Base-by-base conservation (phyloP, 2,113 vertebrate genomes). In the Hydrochoerus hydrochaeris region DNA sequence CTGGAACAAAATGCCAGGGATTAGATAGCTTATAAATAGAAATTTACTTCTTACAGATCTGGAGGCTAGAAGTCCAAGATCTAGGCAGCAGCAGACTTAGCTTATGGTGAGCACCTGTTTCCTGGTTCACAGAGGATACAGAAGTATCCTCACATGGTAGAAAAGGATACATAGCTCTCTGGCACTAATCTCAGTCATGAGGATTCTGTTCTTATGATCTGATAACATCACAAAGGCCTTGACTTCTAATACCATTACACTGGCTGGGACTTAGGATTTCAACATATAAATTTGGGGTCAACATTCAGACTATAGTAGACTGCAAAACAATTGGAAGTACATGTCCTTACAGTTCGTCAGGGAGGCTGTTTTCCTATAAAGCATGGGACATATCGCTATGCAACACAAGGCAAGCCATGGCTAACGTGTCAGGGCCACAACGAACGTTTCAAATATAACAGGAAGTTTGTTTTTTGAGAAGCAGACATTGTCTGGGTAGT, bases 271-370 rank as follows among this genome's bases (percentile, higher is more conserved):
- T 19, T 87, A 54, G 46, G 57, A 58, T 83, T 88, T 88, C 44
- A 71, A 52, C 46, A 57, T 44, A 26, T 19, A 14, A 44, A 65
- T 77, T 49, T 30, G 26, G 8, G 28, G 24, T 17, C 58, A n/a
- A 85, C 14, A 77, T 77, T 86, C 19, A 41, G 22, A 93, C 28
- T 28, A 35, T 3, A 17, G n/a, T 35, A 63, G 58, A 19, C 32
- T 52, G 85, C 14, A 63, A 57, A 88, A 92, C 16, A 95, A 86
- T 26, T 83, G 67, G 69, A 84, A 96, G 60, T 92, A 10, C 16
- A 10, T 54, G 30, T 13, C 41, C 32, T 58, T 14, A 46, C 57
- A 7, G 54, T 73, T 84, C 24, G 63, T 57, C 8, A 88, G 44
- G 49, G 38, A 85, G 9, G 38, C 38, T 11, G 65, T 58, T 93